Percentiles rank a stretch among this genome's conserved stretches.
These are phyloP conservation scores for Ailurus styani DNA, from an alignment of 2,113 vertebrate species.

Conservation along the genomic window DNA sequence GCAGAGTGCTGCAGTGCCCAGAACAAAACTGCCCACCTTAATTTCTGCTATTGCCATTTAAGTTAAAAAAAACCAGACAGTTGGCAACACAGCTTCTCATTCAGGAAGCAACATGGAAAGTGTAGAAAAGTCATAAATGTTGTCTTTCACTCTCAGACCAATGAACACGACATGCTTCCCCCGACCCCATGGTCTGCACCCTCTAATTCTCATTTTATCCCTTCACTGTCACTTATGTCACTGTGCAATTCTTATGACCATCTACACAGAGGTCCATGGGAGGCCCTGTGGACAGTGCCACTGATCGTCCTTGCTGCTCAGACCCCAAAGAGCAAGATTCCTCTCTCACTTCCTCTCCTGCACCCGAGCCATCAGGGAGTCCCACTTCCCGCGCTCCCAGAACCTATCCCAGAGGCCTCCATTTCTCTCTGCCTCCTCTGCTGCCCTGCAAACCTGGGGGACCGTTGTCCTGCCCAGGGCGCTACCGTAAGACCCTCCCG, in stretches of 20 bases:
- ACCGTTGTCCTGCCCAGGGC: rapidly evolving
- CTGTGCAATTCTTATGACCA: not conserved
- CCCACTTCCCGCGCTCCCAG: not conserved
- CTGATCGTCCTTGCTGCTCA: not conserved
- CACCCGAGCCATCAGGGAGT: not conserved
- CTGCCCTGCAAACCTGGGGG: not conserved
- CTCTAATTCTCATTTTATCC: not conserved
- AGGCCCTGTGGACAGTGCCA: not conserved
- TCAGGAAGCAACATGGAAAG: not conserved
- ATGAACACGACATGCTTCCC: not conserved
- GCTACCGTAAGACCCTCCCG: not conserved
- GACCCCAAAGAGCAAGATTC: not conserved
- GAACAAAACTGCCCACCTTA: not conserved
- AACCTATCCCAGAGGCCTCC: not conserved
- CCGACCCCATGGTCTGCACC: rapidly evolving
- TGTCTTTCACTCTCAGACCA: not conserved
- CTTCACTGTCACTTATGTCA: not conserved
- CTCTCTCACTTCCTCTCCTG: no score
- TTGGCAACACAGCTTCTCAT: not conserved
- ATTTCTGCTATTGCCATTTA: not conserved
- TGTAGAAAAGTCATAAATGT: not conserved
- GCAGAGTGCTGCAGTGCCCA: not conserved
- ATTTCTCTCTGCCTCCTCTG: not conserved
- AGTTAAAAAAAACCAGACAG: not conserved
- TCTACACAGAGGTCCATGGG: not conserved